A percentile compares a stretch with the other conserved stretches of the same genome.
phyloP scores from a whole-genome alignment of 2,113 vertebrate genomes.

The Stegastes partitus region DNA sequence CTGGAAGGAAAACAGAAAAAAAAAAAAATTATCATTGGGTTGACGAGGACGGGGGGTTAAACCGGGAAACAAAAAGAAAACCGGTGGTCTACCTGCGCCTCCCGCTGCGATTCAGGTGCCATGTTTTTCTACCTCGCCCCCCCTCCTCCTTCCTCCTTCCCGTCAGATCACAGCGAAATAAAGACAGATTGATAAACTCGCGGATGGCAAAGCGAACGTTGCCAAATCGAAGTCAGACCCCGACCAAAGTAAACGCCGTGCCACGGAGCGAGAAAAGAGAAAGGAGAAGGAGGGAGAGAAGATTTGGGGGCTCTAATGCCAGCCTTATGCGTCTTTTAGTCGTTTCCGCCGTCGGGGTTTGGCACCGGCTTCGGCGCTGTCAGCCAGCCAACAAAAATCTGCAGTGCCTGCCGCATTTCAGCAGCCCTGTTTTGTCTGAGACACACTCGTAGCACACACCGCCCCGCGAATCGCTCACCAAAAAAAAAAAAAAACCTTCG shows the following conservation, averaged over 20 bases:
- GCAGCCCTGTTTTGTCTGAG: constrained; percentile 88
- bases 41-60: constrained; percentile 15
- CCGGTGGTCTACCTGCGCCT: constrained; percentile 30
- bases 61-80: constrained; percentile 11
- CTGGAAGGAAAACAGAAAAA: constrained; percentile 43
- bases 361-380: constrained; percentile 91
- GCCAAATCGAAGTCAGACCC: constrained; percentile 81
- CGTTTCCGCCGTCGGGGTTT: constrained; percentile 96
- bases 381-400: constrained; percentile 96
- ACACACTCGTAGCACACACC: constrained; percentile 18
- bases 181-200: constrained; percentile 73
- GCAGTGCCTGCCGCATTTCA: constrained; percentile 96
- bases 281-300: constrained; percentile 74
- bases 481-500: no score
- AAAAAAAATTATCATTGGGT: constrained; percentile 49
- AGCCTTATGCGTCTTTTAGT: constrained; percentile 94
- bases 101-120: constrained; percentile 59
- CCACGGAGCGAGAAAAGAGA: constrained; percentile 76
- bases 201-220: constrained; percentile 39
- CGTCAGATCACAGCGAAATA: constrained; percentile 59
- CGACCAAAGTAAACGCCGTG: constrained; percentile 80
- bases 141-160: neutral
- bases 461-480: constrained; percentile 1
- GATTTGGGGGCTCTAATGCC: constrained; percentile 92
- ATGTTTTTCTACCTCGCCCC: constrained; percentile 25